Conservation (phyloP, 2,888 invertebrate species). For the Melipona beecheii region DNA sequence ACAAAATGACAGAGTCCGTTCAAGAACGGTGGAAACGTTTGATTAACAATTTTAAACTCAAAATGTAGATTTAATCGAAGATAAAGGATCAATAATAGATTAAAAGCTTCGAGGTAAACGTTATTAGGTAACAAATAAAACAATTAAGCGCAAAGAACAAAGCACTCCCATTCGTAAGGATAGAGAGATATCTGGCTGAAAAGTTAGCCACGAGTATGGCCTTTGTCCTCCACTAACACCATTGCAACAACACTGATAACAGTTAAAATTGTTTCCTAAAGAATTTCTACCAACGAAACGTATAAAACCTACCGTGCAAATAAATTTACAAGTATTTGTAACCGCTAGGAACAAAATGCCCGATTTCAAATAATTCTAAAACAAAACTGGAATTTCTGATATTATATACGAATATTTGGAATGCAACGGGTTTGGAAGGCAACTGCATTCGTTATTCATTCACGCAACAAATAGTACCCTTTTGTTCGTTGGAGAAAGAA, state of each 20-base stretch:
- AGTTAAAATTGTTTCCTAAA: neutral
- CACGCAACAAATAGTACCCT: too few relatives aligned
- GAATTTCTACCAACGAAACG: neutral
- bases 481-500: too few relatives aligned
- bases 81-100: neutral
- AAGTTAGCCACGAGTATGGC: neutral
- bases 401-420: too few relatives aligned
- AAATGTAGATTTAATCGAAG: neutral
- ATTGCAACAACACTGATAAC: neutral
- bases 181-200: neutral
- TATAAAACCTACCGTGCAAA: neutral
- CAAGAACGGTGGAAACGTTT: too few relatives aligned
- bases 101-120: neutral
- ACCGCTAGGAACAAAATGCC: neutral
- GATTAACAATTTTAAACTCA: neutral
- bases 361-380: neutral
- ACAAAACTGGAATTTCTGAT: neutral
- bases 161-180: neutral
- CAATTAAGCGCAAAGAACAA: neutral
- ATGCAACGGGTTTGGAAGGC: too few relatives aligned
- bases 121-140: neutral
- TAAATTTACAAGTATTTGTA: neutral
- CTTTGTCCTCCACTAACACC: neutral
- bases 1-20: too few relatives aligned
- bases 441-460: too few relatives aligned